Evolutionary conservation across 30 jellyfish, hydroid and myxozoan species (phyloP).

Genomic region (Chrysaora quinquecirrha): DNA sequence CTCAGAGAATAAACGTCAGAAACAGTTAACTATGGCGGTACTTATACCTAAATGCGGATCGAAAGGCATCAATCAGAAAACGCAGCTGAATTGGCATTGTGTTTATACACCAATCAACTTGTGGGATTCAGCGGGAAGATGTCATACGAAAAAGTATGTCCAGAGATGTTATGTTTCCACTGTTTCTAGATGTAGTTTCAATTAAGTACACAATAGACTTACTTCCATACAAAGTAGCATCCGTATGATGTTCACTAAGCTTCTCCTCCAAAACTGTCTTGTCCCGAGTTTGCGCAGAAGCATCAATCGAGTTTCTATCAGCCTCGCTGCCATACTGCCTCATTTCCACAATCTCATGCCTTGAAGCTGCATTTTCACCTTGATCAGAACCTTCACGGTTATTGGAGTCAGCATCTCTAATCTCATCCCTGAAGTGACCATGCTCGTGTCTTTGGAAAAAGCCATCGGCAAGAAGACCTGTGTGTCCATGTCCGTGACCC

Average conservation of each 20-base stretch:
- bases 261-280: neutral
- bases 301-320: neutral
- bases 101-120: too few species aligned
- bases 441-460: slow-evolving; percentile 57
- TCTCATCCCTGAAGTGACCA: slow-evolving; percentile 72
- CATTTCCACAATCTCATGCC: slow-evolving; percentile 28
- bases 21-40: too few species aligned
- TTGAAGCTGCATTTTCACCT: slow-evolving; percentile 15
- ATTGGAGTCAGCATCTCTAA: slow-evolving; percentile 22
- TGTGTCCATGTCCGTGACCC: slow-evolving; percentile 48
- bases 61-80: too few species aligned
- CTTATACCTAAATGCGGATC: too few species aligned
- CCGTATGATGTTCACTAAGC: neutral
- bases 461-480: slow-evolving; percentile 34
- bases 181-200: too few species aligned
- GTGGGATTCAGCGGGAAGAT: too few species aligned
- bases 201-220: neutral
- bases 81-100: too few species aligned
- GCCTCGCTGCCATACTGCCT: neutral
- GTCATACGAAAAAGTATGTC: too few species aligned
- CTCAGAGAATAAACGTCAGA: too few species aligned
- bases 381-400: neutral
- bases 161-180: too few species aligned
- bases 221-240: neutral
- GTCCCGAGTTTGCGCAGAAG: neutral